phyloP scores from a whole-genome alignment of 2,797 vertebrate species.

The Alauda arvensis region DNA sequence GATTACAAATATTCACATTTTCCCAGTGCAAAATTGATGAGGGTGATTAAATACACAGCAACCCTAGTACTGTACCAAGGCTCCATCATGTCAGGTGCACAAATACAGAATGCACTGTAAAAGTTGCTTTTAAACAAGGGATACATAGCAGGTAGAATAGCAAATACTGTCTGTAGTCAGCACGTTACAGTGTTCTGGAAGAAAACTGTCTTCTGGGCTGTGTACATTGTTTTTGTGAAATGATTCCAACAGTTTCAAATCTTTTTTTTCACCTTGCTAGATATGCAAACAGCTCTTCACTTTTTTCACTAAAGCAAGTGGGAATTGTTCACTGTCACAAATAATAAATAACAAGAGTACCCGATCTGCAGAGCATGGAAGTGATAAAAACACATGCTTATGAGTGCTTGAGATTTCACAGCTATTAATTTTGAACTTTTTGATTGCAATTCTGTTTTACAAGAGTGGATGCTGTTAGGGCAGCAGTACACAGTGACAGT shows the following conservation, averaged over 20 bases:
- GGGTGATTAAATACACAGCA: not conserved
- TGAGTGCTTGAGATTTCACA: conserved; percentile 52
- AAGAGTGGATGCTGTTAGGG: conserved; percentile 53
- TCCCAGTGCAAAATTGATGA: not conserved
- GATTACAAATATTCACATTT: not conserved
- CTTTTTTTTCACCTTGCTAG: conserved; percentile 32
- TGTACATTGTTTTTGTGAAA: conserved; percentile 8
- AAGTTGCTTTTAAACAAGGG: not conserved
- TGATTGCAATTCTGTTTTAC: conserved; percentile 58
- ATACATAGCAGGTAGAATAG: not conserved
- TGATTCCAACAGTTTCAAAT: conserved; percentile 8
- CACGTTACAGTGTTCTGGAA: not conserved
- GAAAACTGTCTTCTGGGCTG: not conserved
- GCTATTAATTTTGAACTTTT: conserved; percentile 67
- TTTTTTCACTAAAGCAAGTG: conserved; percentile 60
- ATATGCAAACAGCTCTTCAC: conserved; percentile 70
- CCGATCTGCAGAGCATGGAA: conserved; percentile 20
- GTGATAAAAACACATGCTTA: conserved; percentile 57
- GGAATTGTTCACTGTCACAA: conserved; percentile 74
- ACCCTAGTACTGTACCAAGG: not conserved
- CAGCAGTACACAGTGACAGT: conserved; percentile 28
- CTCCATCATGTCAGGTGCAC: not conserved
- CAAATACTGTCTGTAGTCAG: not conserved
- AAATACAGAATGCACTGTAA: not conserved
- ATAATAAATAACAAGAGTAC: conserved; percentile 63